Evolutionary conservation across 2,888 invertebrate species (phyloP), one percentile per base, ranked within the genome.

Genomic region (Euspilapteryx auroguttella): DNA sequence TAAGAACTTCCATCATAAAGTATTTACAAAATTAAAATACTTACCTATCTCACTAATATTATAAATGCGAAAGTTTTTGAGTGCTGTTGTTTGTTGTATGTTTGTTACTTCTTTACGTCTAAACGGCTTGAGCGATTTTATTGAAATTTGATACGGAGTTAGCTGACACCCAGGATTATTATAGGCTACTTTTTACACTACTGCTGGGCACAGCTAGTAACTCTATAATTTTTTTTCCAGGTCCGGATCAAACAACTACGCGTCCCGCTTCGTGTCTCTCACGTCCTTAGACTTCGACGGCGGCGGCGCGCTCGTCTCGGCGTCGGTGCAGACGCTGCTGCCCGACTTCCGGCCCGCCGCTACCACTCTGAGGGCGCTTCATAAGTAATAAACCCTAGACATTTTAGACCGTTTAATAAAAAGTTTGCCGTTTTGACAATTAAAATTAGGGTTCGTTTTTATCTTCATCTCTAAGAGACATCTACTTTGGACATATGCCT

Each of bases 281-380:
- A 86, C 94, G 40, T 93, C 93, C 30, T 64, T 98, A 40, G 96
- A 97, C 58, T 95, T 95, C 58, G 96, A 97, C 68, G 92, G 94
- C 47, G 87, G 89, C 25, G 95, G 95, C 14, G 86, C 88, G 40
- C 83, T 96, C 30, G 89, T 89, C 2, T 92, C 94, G 1, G 93
- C 93, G 0, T 93, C 93, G 1, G 78, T 95, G 15, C 95, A 96
- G 78, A 89, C 65, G 0, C 62, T 94, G 34, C 71, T 96, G 48
- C 79, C 94, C 27, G 96, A 96, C 54, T 69, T 89, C 11, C 79
- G 83, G 25, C 73, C 80, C 1, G 87, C 89, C 1, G 61, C 59
- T 21, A 46, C 63, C 0, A 48, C 49, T 0, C 44, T 73, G 2
- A 40, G 57, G 44, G 78, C 80, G 1, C 49, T 81, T 39, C 81